These are phyloP conservation scores for Drosophila meridionalis DNA, from an alignment of 2,888 invertebrate genomes.

Conservation along the genomic window DNA sequence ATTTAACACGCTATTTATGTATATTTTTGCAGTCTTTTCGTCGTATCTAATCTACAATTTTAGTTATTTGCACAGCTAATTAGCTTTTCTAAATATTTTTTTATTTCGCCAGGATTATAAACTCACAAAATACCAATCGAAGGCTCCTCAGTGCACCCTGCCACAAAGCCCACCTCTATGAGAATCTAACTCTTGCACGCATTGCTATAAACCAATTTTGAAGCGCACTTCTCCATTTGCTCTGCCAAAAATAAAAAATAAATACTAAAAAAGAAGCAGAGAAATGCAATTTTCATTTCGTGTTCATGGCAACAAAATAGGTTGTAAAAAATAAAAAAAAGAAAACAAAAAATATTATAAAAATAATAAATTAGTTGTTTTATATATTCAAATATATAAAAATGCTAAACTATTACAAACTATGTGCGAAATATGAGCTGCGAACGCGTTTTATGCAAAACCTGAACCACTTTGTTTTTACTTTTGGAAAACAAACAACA, in stretches of 20 bases:
- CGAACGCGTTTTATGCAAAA: constrained; percentile 18
- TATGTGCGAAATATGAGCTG: constrained; percentile 26
- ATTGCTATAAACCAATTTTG: constrained; percentile 20
- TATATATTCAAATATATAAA: constrained; percentile 14
- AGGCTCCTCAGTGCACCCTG: neutral
- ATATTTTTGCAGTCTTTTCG: neutral
- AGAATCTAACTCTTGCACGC: constrained; percentile 32
- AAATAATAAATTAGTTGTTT: constrained; percentile 12
- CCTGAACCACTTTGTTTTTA: constrained; percentile 18
- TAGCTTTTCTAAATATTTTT: neutral
- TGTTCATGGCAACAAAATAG: constrained; percentile 48
- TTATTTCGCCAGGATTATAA: neutral
- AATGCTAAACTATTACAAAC: constrained; percentile 18
- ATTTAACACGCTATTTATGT: neutral
- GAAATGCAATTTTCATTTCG: constrained; percentile 40
- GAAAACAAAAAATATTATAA: neutral
- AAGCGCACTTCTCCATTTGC: constrained; percentile 29
- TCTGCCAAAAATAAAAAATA: constrained; percentile 4
- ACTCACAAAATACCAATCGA: constrained; percentile 5
- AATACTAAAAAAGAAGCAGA: neutral
- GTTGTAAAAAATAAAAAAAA: constrained; percentile 36
- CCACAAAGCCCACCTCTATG: constrained; percentile 22
- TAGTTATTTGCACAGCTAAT: constrained; percentile 1
- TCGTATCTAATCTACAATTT: neutral
- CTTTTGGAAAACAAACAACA: constrained; percentile 11